Conservation (phyloP, 2,113 vertebrate species). For the Tenrec ecaudatus region DNA sequence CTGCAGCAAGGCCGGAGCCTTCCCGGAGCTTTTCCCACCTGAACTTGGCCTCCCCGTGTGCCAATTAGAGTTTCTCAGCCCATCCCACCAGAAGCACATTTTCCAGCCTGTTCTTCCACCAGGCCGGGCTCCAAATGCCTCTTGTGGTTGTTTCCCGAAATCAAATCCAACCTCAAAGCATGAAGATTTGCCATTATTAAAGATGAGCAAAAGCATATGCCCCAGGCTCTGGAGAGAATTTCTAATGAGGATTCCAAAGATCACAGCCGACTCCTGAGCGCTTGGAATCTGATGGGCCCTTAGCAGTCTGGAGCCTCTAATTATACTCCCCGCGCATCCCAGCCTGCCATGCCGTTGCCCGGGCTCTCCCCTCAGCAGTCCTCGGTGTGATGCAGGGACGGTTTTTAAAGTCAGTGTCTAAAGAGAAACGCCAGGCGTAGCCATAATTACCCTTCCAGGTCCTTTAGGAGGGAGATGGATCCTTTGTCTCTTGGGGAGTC, state of each 20-base stretch:
- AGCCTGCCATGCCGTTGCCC: not conserved
- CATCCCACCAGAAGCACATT: slow-evolving; percentile 78
- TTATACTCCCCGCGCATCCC: slow-evolving; percentile 17
- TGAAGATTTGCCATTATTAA: slow-evolving; percentile 83
- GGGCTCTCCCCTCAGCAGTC: not conserved
- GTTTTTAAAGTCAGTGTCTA: slow-evolving; percentile 37
- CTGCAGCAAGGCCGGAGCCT: not conserved
- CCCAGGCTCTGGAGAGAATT: slow-evolving; percentile 81
- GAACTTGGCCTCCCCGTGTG: slow-evolving; percentile 64
- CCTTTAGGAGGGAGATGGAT: slow-evolving; percentile 52
- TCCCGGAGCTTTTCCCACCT: slow-evolving; percentile 73
- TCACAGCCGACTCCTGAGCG: slow-evolving; percentile 71
- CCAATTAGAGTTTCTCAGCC: slow-evolving; percentile 71
- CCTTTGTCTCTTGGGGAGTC: not conserved
- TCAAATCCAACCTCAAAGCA: slow-evolving; percentile 83
- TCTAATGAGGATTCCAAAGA: slow-evolving; percentile 82
- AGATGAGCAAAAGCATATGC: slow-evolving; percentile 82
- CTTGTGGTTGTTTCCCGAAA: slow-evolving; percentile 83
- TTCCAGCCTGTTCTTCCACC: slow-evolving; percentile 76
- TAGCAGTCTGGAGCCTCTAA: slow-evolving; percentile 67
- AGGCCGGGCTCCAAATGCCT: slow-evolving; percentile 81
- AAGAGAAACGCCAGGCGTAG: slow-evolving; percentile 46
- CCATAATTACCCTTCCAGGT: slow-evolving; percentile 67
- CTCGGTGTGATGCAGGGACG: slow-evolving; percentile 51
- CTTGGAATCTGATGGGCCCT: slow-evolving; percentile 73